phyloP scores from a whole-genome alignment of 2,113 vertebrate genomes.

The Theropithecus gelada region DNA sequence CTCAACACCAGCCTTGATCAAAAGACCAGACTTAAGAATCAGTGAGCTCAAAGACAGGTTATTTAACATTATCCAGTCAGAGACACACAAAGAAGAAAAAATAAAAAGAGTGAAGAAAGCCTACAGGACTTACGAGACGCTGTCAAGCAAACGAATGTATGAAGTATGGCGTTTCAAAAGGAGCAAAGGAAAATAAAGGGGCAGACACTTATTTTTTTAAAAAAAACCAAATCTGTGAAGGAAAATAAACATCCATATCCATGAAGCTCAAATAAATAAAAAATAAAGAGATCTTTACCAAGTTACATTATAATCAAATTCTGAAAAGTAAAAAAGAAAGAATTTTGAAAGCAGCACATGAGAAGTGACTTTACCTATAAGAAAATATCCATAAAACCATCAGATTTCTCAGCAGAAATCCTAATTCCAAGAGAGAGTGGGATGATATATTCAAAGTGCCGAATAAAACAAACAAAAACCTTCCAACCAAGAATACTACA shows the following conservation, averaged over 20 bases:
- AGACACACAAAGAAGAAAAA: neutral
- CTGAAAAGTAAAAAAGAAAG: neutral
- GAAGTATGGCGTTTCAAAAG: neutral
- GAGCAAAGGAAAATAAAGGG: neutral
- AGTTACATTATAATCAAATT: neutral
- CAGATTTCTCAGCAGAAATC: neutral
- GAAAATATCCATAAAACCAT: neutral
- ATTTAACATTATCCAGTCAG: neutral
- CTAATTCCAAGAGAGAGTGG: neutral
- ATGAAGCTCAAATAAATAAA: neutral
- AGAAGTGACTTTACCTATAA: neutral
- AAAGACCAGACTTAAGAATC: neutral
- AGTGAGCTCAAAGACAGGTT: neutral
- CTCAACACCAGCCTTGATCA: neutral
- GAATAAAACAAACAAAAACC: neutral
- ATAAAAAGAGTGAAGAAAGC: neutral
- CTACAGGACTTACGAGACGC: neutral
- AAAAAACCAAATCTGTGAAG: neutral
- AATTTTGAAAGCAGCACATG: neutral
- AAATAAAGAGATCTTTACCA: neutral
- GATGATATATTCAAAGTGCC: neutral
- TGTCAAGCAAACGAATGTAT: neutral
- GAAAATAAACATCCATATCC: neutral
- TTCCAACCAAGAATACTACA: neutral
- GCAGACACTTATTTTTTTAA: neutral